Evolutionary conservation across 2,113 vertebrate species (phyloP), one percentile per base, ranked within the genome.

Genomic region (Thalassoma bifasciatum): DNA sequence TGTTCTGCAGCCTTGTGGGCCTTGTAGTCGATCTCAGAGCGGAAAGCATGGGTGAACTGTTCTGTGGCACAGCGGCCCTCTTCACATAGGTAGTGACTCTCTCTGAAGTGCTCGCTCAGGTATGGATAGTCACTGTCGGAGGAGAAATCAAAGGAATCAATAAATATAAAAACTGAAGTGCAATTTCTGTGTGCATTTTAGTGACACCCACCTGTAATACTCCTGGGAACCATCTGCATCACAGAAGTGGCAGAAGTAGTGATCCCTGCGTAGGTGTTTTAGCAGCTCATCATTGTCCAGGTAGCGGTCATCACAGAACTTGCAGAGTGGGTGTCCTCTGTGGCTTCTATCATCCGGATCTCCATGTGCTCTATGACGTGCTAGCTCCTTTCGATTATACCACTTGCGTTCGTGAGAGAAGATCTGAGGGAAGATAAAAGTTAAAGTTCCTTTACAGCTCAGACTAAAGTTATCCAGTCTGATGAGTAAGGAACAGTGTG

Each of bases 211-310:
- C 96, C 96, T 95, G 89, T 99, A 99, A 85, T 99, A 99, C 80
- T 99, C 98, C 90, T 99, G 97, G 37, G 97, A 97, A 9, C 98
- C 98, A 0, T 99, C 98, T 0, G 97, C 94, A 14, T 99, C 98
- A 46, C 98, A 99, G 88, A 99, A 99, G 82, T 99, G 98, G 75
- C 98, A 99, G 87, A 98, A 99, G 72, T 97, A 99, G 88, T 99
- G 98, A 73, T 99, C 97, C 8, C 96, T 94, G 0, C 98, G 90
- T 58, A 99, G 85, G 86, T 99, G 98, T 42, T 99, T 99, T 2
- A 99, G 93, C 21, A 99, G 86, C 89, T 99, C 98, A 0, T 99
- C 98, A 0, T 99, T 99, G 79, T 99, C 98, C 50, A 99, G 89
- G 77, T 98, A 99, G 0, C 98, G 95, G 76, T 99, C 97, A 0